These are phyloP conservation scores for Pseudomyrmex gracilis DNA, from an alignment of 1,140 invertebrate species.

Conservation along the genomic window DNA sequence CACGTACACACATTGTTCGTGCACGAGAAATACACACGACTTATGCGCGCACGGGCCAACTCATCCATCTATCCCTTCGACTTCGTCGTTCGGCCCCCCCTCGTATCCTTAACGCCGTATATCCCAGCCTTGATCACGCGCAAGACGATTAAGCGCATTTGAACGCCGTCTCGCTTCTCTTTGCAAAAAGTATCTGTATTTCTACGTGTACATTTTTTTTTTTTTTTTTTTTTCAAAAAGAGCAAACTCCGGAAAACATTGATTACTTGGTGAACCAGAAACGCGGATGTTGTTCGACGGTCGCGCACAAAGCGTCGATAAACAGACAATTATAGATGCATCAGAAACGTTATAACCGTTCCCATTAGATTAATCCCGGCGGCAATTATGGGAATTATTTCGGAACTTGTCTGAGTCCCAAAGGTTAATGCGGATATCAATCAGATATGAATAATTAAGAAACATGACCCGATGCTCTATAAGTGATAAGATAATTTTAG, in stretches of 20 bases:
- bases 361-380: not conserved
- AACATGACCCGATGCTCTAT: not conserved
- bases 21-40: conserved; percentile 71
- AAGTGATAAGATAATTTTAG: conserved; percentile 20
- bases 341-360: not conserved
- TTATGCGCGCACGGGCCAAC: conserved; percentile 67
- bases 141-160: conserved; percentile 35
- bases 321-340: not conserved
- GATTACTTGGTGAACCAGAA: no score
- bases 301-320: not conserved
- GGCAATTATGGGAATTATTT: conserved; percentile 14
- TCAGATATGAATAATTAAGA: conserved; percentile 12
- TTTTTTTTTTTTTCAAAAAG: no score
- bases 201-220: no score
- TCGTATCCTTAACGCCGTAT: not conserved
- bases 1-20: conserved; percentile 31
- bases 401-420: not conserved
- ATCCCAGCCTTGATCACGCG: not conserved
- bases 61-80: conserved; percentile 73
- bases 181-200: not conserved
- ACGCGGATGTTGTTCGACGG: no score
- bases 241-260: no score
- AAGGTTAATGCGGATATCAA: conserved; percentile 11
- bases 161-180: conserved; percentile 15
- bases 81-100: conserved; percentile 1